phyloP scores from a whole-genome alignment of 1,140 invertebrate species.

The Papilio dardanus region DNA sequence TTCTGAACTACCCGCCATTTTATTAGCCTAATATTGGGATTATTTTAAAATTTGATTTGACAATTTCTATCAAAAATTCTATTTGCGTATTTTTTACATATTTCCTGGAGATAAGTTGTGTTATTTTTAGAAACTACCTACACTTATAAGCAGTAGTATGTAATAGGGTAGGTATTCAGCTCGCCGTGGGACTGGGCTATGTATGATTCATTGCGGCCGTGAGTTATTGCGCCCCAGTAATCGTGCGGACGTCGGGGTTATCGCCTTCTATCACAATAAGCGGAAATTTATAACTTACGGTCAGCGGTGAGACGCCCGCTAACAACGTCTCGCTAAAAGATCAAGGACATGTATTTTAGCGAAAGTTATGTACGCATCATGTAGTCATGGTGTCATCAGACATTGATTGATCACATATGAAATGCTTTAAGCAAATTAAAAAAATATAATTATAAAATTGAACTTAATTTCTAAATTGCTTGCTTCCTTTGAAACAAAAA shows the following conservation, averaged over 20 bases:
- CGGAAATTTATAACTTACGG: constrained; percentile 52
- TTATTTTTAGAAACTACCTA: background rate
- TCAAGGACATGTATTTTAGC: constrained; percentile 19
- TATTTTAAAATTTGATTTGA: no score
- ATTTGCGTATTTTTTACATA: no score
- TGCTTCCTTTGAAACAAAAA: background rate
- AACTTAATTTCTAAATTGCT: background rate
- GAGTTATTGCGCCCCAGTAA: constrained; percentile 58
- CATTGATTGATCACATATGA: no score
- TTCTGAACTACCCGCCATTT: background rate
- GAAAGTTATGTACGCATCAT: background rate
- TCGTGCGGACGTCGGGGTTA: constrained; percentile 60
- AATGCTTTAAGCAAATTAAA: background rate
- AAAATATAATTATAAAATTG: background rate
- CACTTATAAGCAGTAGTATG: background rate
- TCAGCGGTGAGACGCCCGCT: constrained; percentile 29
- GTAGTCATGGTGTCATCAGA: background rate
- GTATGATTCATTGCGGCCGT: constrained; percentile 57
- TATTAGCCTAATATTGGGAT: no score
- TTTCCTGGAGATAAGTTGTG: background rate
- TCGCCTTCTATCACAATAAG: constrained; percentile 57
- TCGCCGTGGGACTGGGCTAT: constrained; percentile 8
- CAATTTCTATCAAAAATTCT: no score
- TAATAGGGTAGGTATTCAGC: background rate
- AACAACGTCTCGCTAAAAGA: background rate